A percentile compares a stretch with the other conserved stretches of the same genome.
phyloP scores from a whole-genome alignment of 2,888 invertebrate species.

The Caenorhabditis imperialis region DNA sequence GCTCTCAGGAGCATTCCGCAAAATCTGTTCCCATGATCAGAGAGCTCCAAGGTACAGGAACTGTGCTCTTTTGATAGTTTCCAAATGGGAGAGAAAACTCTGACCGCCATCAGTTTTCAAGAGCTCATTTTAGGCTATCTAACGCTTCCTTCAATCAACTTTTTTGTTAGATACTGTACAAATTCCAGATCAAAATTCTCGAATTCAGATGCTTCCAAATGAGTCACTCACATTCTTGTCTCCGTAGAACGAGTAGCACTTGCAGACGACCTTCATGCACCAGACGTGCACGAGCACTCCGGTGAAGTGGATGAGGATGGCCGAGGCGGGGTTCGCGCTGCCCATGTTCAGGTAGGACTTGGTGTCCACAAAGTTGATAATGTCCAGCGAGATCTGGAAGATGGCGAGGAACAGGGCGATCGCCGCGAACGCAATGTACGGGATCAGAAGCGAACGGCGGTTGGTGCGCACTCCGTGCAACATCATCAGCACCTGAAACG shows the following conservation, averaged over 20 bases:
- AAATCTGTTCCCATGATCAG: too few species aligned
- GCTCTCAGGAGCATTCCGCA: too few species aligned
- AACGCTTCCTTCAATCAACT: too few species aligned
- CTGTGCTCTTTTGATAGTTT: too few species aligned
- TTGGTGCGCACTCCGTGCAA: slow-evolving; percentile 73
- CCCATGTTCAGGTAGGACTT: slow-evolving; percentile 46
- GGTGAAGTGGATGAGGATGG: slow-evolving; percentile 64
- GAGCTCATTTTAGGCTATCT: too few species aligned
- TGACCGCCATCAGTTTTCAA: too few species aligned
- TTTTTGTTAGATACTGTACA: too few species aligned
- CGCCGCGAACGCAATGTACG: slow-evolving; percentile 75
- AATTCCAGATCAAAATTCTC: too few species aligned
- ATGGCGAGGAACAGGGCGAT: slow-evolving; percentile 63
- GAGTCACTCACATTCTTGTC: slow-evolving; percentile 77
- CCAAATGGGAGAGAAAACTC: too few species aligned
- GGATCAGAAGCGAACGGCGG: slow-evolving; percentile 71
- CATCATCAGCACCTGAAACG: slow-evolving; percentile 69
- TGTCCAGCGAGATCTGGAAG: slow-evolving; percentile 67
- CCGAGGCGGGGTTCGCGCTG: slow-evolving; percentile 38
- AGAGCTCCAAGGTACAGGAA: too few species aligned
- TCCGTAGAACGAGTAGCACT: slow-evolving; percentile 76
- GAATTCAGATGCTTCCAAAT: too few species aligned
- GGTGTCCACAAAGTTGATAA: slow-evolving; percentile 58
- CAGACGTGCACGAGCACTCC: slow-evolving; percentile 76
- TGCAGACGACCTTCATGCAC: slow-evolving; percentile 77